Evolutionary conservation across 2,113 vertebrate genomes (phyloP).

Genomic region (Cyanistes caeruleus): DNA sequence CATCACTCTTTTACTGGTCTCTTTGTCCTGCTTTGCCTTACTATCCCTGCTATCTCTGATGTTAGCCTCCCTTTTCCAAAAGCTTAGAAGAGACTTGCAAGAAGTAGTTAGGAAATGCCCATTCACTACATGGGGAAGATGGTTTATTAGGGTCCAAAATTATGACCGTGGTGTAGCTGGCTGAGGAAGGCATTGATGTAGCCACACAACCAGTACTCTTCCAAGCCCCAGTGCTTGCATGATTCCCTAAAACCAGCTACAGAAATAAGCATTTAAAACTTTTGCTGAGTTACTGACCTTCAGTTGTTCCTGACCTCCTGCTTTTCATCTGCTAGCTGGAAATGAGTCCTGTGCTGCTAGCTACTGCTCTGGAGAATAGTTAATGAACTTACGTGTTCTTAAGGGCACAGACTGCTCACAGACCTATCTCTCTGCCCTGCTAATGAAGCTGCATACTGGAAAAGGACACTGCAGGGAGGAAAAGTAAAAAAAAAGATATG

Average conservation of each 20-base stretch:
- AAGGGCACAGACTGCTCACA: not conserved
- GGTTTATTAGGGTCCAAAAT: not conserved
- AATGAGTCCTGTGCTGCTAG: not conserved
- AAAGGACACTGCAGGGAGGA: not conserved
- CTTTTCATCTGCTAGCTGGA: not conserved
- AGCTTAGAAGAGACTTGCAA: not conserved
- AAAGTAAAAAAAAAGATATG: not conserved
- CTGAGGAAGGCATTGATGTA: not conserved
- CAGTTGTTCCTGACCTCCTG: not conserved
- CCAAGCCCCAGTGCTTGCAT: not conserved
- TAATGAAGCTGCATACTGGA: not conserved
- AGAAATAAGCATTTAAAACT: not conserved
- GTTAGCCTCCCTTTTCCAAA: not conserved
- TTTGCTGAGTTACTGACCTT: not conserved
- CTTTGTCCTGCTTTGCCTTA: not conserved
- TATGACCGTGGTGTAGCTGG: fast-evolving
- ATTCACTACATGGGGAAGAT: not conserved
- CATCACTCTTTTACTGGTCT: not conserved
- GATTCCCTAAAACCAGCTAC: not conserved
- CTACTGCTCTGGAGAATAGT: not conserved
- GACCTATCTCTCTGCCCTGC: not conserved
- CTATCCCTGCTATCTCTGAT: not conserved
- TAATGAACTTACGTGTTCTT: not conserved
- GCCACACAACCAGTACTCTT: not conserved
- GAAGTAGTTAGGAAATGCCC: not conserved